Conservation (phyloP, 2,797 vertebrate genomes). For the Enteromius mattozi region DNA sequence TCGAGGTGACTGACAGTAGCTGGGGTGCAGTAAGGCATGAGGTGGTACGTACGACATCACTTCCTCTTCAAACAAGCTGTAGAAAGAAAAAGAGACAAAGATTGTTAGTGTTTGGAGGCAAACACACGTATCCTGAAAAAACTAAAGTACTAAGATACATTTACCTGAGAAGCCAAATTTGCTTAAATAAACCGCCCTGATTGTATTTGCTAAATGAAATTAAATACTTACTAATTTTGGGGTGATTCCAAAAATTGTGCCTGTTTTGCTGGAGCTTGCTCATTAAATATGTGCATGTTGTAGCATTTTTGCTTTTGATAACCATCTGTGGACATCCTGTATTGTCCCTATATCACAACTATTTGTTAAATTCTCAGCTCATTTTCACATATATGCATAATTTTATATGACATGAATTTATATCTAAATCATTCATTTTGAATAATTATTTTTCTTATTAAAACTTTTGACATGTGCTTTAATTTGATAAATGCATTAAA, state of each 20-base stretch:
- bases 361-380: not conserved
- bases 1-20: conserved; percentile 84
- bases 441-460: no score
- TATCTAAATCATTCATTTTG: not conserved
- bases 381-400: not conserved
- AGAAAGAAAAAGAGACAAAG: conserved; percentile 61
- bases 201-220: not conserved
- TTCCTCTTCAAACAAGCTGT: conserved; percentile 97
- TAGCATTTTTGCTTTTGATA: no score
- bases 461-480: not conserved
- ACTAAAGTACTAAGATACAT: not conserved
- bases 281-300: no score
- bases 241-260: no score
- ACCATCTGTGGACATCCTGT: no score
- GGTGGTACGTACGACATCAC: conserved; percentile 98
- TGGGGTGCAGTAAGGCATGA: conserved; percentile 93
- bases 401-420: not conserved
- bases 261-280: not conserved
- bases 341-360: not conserved
- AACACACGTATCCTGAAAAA: not conserved
- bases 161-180: not conserved
- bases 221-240: not conserved
- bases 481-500: not conserved
- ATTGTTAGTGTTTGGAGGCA: not conserved
- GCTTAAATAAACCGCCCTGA: not conserved